Evolutionary conservation across 2,797 vertebrate species (phyloP).

Genomic region (Bradypodion ventrale): DNA sequence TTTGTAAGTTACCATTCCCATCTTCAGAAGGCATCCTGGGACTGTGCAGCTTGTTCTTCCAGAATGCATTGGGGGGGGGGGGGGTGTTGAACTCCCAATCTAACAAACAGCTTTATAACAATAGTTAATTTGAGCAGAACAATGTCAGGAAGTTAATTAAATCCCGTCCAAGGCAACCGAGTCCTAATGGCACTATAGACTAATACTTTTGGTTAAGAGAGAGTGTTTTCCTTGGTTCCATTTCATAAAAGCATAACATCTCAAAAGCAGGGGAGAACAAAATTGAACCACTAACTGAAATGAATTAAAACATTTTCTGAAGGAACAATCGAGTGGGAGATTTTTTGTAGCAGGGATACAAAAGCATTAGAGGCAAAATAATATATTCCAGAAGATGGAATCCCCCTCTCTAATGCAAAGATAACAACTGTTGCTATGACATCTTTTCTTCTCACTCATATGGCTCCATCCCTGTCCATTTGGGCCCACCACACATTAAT

Average conservation of each 20-base stretch:
- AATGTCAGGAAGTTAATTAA: background rate
- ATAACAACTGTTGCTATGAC: background rate
- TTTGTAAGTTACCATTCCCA: no score
- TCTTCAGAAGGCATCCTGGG: no score
- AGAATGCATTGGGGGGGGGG: no score
- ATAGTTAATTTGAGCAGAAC: background rate
- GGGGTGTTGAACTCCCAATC: no score
- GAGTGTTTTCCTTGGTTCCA: slow-evolving; percentile 27
- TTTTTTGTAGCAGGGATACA: background rate
- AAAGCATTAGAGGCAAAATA: slow-evolving; percentile 13
- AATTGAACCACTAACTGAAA: background rate
- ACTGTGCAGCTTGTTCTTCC: no score
- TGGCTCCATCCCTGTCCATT: background rate
- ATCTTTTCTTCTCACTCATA: slow-evolving; percentile 1
- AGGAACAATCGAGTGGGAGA: background rate
- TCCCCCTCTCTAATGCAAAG: background rate
- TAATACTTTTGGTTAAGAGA: background rate
- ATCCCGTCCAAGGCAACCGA: background rate
- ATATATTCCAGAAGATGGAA: background rate
- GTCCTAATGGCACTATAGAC: background rate
- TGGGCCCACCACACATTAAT: background rate
- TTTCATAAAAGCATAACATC: background rate
- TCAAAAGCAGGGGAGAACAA: slow-evolving; percentile 13
- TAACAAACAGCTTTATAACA: background rate
- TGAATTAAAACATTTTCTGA: background rate